Conservation (phyloP, 2,797 vertebrate species). For the Trachurus trachurus region DNA sequence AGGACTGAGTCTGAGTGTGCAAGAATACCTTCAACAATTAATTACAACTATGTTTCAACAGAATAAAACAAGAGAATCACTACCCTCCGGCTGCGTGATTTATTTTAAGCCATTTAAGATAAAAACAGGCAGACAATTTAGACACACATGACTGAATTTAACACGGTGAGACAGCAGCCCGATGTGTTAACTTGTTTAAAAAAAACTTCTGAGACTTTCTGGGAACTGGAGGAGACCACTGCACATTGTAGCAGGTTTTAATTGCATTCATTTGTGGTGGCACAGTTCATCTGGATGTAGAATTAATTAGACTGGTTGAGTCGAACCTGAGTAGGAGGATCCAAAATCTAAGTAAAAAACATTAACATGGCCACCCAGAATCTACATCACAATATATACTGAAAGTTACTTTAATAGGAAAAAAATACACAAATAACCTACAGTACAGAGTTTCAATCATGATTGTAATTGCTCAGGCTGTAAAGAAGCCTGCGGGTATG, state of each 20-base stretch:
- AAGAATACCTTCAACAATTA: conserved; percentile 66
- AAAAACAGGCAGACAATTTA: conserved; percentile 24
- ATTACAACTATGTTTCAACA: conserved; percentile 67
- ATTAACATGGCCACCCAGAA: not conserved
- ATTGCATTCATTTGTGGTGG: not conserved
- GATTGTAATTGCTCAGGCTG: too few species aligned
- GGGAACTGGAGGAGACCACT: not conserved
- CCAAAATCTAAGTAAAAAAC: not conserved
- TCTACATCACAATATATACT: not conserved
- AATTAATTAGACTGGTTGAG: not conserved
- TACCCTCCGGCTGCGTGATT: conserved; percentile 39
- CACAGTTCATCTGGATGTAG: not conserved
- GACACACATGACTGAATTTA: conserved; percentile 2
- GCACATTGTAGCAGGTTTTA: not conserved
- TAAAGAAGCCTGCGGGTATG: not conserved
- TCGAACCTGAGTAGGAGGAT: not conserved
- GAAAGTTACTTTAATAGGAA: not conserved
- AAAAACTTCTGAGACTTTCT: not conserved
- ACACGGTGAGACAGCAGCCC: not conserved
- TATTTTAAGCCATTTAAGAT: conserved; percentile 26
- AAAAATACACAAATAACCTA: not conserved
- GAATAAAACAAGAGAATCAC: conserved; percentile 59
- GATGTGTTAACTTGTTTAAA: conserved; percentile 9
- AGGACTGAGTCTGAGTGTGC: conserved; percentile 61
- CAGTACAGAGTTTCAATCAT: not conserved